A percentile compares a stretch with the other conserved stretches of the same genome.
These are phyloP conservation scores for Pyrocoelia pectoralis DNA, from an alignment of 2,888 invertebrate genomes.

Conservation along the genomic window DNA sequence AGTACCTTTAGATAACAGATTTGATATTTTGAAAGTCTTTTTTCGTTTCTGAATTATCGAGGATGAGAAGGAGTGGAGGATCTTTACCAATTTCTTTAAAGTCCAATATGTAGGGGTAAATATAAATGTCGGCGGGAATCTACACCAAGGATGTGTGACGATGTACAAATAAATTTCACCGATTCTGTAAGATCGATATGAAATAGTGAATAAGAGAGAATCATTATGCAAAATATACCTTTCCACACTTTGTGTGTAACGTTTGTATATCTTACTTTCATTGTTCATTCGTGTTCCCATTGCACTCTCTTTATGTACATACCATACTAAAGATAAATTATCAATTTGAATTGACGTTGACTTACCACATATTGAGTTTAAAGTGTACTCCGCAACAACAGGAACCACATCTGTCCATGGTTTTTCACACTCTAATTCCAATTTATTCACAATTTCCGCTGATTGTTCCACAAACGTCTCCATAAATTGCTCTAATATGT, in stretches of 20 bases:
- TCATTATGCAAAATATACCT: no score
- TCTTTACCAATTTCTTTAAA: no score
- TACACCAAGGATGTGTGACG: no score
- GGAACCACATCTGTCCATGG: conserved; percentile 47
- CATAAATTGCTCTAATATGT: conserved; percentile 53
- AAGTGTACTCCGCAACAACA: background rate
- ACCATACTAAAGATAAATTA: no score
- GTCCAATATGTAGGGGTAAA: no score
- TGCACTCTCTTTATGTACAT: conserved; percentile 66
- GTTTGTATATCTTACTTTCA: no score
- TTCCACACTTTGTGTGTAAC: background rate
- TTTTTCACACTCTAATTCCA: conserved; percentile 44
- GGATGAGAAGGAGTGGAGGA: background rate
- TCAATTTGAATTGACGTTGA: background rate
- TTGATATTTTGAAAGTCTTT: background rate
- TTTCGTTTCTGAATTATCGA: background rate
- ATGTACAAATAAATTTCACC: background rate
- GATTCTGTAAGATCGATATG: background rate
- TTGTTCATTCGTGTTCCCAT: conserved; percentile 70
- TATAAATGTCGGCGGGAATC: no score
- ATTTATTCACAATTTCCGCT: conserved; percentile 43
- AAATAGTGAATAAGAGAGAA: no score
- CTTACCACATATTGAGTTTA: conserved; percentile 61
- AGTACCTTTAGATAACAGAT: background rate
- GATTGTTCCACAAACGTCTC: conserved; percentile 52